These are phyloP conservation scores for Pagetopsis macropterus DNA, from an alignment of 2,797 vertebrate genomes.

Conservation along the genomic window DNA sequence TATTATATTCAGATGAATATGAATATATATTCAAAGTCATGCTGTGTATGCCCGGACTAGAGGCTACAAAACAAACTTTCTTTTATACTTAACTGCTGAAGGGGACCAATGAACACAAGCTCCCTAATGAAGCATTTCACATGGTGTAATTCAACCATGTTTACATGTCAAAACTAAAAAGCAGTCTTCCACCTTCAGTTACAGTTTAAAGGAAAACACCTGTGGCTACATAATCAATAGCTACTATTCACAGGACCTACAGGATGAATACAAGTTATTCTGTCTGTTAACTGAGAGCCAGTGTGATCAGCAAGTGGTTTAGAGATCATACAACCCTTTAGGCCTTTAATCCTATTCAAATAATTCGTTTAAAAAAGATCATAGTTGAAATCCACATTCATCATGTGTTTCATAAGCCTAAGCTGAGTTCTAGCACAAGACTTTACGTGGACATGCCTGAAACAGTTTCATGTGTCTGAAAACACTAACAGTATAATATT, in stretches of 20 bases:
- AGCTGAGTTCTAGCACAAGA: background rate
- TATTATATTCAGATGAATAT: slow-evolving; percentile 14
- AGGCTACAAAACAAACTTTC: slow-evolving; percentile 28
- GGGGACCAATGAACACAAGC: slow-evolving; percentile 12
- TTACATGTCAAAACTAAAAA: slow-evolving; percentile 10
- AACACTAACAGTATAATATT: background rate
- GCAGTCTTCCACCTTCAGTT: background rate
- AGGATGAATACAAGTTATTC: background rate
- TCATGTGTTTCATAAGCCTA: slow-evolving; percentile 3
- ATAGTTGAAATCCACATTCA: slow-evolving; percentile 30
- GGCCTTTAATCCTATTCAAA: background rate
- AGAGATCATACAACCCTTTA: background rate
- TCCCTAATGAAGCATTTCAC: slow-evolving; percentile 1
- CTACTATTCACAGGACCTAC: background rate
- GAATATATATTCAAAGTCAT: slow-evolving; percentile 11
- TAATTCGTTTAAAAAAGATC: slow-evolving; percentile 11
- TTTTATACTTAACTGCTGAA: slow-evolving; percentile 21
- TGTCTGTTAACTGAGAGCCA: background rate
- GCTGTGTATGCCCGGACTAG: slow-evolving; percentile 15
- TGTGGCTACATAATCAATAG: slow-evolving; percentile 8
- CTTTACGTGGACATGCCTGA: slow-evolving; percentile 11
- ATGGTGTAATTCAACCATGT: background rate
- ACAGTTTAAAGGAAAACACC: background rate
- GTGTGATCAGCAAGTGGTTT: slow-evolving; percentile 2
- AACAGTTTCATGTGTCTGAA: slow-evolving; percentile 9